These are phyloP conservation scores for Chionodraco myersi DNA, from an alignment of 2,113 vertebrate species.

Conservation along the genomic window DNA sequence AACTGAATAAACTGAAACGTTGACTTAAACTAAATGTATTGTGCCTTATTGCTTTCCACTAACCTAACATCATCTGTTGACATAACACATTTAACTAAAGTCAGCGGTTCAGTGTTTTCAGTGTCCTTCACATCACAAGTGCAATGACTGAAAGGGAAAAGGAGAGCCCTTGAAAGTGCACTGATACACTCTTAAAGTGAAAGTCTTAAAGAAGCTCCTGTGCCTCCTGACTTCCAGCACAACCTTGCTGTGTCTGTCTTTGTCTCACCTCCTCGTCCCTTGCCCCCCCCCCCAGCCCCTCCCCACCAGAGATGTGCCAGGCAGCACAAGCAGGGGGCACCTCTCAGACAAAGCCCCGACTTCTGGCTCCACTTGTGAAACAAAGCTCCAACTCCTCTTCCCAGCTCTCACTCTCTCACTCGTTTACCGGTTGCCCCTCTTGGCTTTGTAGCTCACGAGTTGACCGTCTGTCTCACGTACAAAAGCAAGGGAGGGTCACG, in stretches of 20 bases:
- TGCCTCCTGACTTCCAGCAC: conserved; percentile 21
- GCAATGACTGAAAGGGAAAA: too few relatives aligned
- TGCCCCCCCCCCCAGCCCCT: conserved; percentile 6
- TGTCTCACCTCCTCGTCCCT: conserved; percentile 14
- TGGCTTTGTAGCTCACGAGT: conserved; percentile 62
- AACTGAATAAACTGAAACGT: too few relatives aligned
- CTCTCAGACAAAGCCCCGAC: conserved; percentile 65
- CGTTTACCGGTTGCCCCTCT: conserved; percentile 67
- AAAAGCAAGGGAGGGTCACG: conserved; percentile 61
- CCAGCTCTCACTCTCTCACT: conserved; percentile 55
- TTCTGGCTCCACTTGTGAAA: conserved; percentile 76
- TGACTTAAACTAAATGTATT: too few relatives aligned
- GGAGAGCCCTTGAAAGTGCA: too few relatives aligned
- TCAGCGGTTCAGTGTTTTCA: too few relatives aligned
- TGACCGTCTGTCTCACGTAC: conserved; percentile 49
- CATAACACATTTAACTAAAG: too few relatives aligned
- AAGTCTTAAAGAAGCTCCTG: not conserved
- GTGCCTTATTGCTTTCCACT: too few relatives aligned
- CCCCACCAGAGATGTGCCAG: conserved; percentile 57
- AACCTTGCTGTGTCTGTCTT: conserved; percentile 25
- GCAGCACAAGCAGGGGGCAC: conserved; percentile 54
- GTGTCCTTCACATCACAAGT: not conserved
- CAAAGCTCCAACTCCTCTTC: conserved; percentile 65
- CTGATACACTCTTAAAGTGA: too few relatives aligned
- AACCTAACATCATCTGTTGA: too few relatives aligned